A percentile compares a stretch with the other conserved stretches of the same genome.
Evolutionary conservation across 2,113 vertebrate genomes (phyloP).

Genomic region (Shinisaurus crocodilurus): DNA sequence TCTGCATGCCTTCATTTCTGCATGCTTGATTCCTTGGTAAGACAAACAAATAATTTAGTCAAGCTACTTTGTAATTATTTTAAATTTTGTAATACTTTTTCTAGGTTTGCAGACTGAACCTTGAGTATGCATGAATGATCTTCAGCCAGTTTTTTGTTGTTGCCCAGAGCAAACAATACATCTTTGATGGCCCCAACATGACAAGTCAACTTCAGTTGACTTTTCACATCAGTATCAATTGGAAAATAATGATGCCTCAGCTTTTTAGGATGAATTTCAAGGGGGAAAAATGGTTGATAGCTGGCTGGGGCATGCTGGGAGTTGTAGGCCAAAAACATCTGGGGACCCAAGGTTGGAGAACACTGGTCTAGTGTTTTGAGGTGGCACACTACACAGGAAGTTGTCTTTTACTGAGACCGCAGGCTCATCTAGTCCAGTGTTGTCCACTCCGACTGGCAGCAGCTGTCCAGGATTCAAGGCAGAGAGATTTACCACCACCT

Average conservation of each 20-base stretch:
- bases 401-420: not conserved
- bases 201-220: not conserved
- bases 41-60: not conserved
- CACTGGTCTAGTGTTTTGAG: not conserved
- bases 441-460: not conserved
- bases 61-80: constrained; percentile 16
- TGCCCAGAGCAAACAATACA: not conserved
- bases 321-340: too few relatives aligned
- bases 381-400: not conserved
- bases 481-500: not conserved
- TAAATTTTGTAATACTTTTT: not conserved
- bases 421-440: not conserved
- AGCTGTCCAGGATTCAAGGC: not conserved
- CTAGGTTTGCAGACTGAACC: not conserved
- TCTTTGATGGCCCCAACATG: not conserved
- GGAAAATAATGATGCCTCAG: not conserved
- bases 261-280: not conserved
- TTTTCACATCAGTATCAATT: not conserved
- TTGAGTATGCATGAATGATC: not conserved
- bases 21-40: not conserved
- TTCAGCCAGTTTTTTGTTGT: not conserved
- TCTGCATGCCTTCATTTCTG: not conserved
- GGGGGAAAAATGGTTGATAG: not conserved
- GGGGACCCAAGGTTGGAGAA: too few relatives aligned
- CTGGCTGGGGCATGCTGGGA: too few relatives aligned